Evolutionary conservation across 1,140 invertebrate species (phyloP).

Genomic region (Neodiprion fabricii): DNA sequence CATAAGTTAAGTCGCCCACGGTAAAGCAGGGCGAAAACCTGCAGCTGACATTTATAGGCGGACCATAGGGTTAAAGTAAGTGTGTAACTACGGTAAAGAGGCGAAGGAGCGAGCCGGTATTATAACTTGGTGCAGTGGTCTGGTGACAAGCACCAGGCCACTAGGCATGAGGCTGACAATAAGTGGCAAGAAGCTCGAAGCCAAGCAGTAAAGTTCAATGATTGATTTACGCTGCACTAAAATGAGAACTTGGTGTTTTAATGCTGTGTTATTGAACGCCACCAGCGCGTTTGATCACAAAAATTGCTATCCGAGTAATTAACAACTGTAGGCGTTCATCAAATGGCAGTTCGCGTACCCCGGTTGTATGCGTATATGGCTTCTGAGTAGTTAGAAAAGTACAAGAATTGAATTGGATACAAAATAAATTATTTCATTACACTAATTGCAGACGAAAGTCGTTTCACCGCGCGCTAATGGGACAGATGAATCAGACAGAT

Average conservation of each 20-base stretch:
- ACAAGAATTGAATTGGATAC: constrained; percentile 1
- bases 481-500: neutral
- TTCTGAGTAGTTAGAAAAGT: neutral
- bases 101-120: too few relatives aligned
- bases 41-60: too few relatives aligned
- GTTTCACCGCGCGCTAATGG: neutral
- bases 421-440: neutral
- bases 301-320: neutral
- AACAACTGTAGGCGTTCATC: constrained; percentile 2
- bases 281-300: neutral
- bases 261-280: neutral
- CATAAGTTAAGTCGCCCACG: too few relatives aligned
- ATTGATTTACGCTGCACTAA: constrained; percentile 2
- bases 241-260: neutral
- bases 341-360: neutral
- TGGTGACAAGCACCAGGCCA: too few relatives aligned
- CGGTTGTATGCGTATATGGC: neutral
- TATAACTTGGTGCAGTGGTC: too few relatives aligned
- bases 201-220: neutral
- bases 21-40: too few relatives aligned
- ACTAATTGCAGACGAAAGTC: neutral
- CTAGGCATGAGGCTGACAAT: neutral
- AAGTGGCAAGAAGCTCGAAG: neutral
- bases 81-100: too few relatives aligned
- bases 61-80: too few relatives aligned